Conservation (phyloP, 2,797 vertebrate species). For the Fistularia commersonii region DNA sequence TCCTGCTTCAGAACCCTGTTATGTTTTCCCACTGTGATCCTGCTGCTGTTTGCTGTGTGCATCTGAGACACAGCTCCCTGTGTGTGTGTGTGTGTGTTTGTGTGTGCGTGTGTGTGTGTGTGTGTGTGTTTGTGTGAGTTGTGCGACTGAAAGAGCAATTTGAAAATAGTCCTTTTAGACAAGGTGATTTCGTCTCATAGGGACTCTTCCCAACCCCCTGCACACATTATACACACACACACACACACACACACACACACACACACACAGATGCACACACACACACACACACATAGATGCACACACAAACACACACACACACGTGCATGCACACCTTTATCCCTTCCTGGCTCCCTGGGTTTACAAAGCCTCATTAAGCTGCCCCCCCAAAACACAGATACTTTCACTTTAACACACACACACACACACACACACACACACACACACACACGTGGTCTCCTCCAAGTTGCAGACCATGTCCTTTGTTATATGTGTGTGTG, state of each 20-base stretch:
- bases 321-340: constrained; percentile 8
- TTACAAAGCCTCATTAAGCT: constrained; percentile 47
- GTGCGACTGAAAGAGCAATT: constrained; percentile 3
- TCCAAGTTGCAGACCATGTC: constrained; percentile 17
- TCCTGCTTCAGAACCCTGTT: constrained; percentile 56
- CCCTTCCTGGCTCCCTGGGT: constrained; percentile 40
- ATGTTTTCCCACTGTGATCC: constrained; percentile 61
- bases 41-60: constrained; percentile 58
- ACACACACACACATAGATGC: too few relatives aligned
- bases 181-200: constrained; percentile 24
- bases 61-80: constrained; percentile 41
- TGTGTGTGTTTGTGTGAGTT: too few relatives aligned
- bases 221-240: too few relatives aligned
- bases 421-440: too few relatives aligned
- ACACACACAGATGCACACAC: too few relatives aligned
- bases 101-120: too few relatives aligned
- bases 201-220: constrained; percentile 14
- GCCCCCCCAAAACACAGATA: constrained; percentile 12
- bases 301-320: constrained; percentile 1
- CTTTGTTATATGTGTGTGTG: constrained; percentile 18
- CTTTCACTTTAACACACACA: too few relatives aligned
- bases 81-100: too few relatives aligned
- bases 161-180: constrained; percentile 39
- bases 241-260: constrained; percentile 3
- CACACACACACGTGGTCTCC: too few relatives aligned